These are phyloP conservation scores for Pontoporia blainvillei DNA, from an alignment of 2,113 vertebrate species.

Conservation along the genomic window DNA sequence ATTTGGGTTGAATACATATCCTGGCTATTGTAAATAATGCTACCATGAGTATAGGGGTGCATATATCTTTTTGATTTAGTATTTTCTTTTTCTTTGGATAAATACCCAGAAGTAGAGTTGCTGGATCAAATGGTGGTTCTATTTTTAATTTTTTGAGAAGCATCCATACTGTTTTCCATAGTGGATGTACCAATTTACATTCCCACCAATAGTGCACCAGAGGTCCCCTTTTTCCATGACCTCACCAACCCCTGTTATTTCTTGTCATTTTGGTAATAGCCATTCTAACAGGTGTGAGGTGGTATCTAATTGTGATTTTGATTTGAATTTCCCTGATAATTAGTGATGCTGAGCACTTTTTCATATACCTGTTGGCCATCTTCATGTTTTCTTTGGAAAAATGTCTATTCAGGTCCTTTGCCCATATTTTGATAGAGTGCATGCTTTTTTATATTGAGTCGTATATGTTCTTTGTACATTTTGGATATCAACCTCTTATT, in stretches of 20 bases:
- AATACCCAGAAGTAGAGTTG: not conserved
- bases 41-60: not conserved
- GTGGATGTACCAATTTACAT: not conserved
- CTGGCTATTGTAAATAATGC: not conserved
- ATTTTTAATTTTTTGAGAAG: not conserved
- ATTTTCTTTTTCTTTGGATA: not conserved
- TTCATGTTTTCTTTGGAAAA: not conserved
- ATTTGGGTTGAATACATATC: not conserved
- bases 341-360: not conserved
- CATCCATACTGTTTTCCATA: not conserved
- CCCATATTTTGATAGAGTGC: not conserved
- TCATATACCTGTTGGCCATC: not conserved
- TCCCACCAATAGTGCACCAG: not conserved
- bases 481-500: not conserved
- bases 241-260: not conserved
- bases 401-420: not conserved
- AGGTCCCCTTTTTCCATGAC: not conserved
- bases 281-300: not conserved
- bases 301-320: not conserved
- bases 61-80: not conserved
- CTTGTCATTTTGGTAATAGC: not conserved
- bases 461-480: not conserved
- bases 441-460: not conserved
- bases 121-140: not conserved
- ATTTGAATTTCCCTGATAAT: not conserved